Conservation (phyloP, 2,888 invertebrate genomes). For the Dryocosmus kuriphilus region DNA sequence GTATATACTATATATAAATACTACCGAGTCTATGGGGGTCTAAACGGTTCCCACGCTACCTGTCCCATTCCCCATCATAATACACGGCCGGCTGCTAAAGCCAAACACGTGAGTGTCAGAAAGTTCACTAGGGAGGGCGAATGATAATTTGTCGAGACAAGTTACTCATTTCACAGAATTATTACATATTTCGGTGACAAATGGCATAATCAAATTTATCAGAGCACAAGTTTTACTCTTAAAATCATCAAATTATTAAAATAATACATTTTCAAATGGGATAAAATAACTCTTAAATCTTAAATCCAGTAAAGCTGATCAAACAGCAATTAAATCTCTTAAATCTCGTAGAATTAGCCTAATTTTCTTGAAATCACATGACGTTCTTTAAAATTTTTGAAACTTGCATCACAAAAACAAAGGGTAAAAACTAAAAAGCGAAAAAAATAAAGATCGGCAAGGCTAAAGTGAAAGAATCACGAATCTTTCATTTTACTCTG, state of each 20-base stretch:
- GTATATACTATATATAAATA: slow-evolving; percentile 48
- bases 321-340: no score
- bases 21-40: slow-evolving; percentile 67
- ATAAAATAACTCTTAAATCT: no score
- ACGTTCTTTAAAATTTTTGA: no score
- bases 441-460: no score
- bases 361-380: no score
- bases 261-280: no score
- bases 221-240: neutral
- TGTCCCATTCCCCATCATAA: slow-evolving; percentile 62
- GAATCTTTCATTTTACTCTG: no score
- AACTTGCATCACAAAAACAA: no score
- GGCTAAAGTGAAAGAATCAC: no score
- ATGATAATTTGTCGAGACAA: slow-evolving; percentile 9
- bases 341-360: no score
- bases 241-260: neutral
- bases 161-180: slow-evolving; percentile 20
- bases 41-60: slow-evolving; percentile 76
- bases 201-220: neutral
- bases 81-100: slow-evolving; percentile 58
- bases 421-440: no score
- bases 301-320: no score
- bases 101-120: slow-evolving; percentile 53
- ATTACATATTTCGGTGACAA: neutral
- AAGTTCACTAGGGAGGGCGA: slow-evolving; percentile 12